A percentile compares a stretch with the other conserved stretches of the same genome.
Evolutionary conservation across 2,888 invertebrate species (phyloP).

Genomic region (Pandemis corylana): DNA sequence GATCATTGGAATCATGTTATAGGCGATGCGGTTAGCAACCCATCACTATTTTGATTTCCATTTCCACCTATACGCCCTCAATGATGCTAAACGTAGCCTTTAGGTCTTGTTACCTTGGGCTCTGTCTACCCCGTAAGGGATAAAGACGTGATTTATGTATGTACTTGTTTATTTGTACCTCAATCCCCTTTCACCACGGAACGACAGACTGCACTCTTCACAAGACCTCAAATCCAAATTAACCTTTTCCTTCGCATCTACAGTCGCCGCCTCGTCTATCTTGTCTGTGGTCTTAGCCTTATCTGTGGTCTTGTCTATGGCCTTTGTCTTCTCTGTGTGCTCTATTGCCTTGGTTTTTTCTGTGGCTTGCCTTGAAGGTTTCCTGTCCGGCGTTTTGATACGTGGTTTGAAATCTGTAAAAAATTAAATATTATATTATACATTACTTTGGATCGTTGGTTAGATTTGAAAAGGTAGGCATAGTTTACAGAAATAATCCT

Average conservation of each 20-base stretch:
- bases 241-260: slow-evolving; percentile 48
- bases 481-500: too few species aligned
- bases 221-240: slow-evolving; percentile 58
- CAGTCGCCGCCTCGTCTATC: slow-evolving; percentile 36
- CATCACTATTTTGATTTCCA: too few species aligned
- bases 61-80: too few species aligned
- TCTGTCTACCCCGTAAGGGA: too few species aligned
- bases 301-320: slow-evolving; percentile 41
- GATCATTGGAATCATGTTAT: too few species aligned
- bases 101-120: too few species aligned
- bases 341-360: slow-evolving; percentile 40
- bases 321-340: background rate
- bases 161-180: slow-evolving; percentile 50
- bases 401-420: slow-evolving; percentile 70
- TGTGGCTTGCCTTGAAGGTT: slow-evolving; percentile 46
- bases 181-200: slow-evolving; percentile 70
- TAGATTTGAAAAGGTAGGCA: too few species aligned
- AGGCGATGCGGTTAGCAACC: too few species aligned
- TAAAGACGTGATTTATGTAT: too few species aligned
- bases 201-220: slow-evolving; percentile 63
- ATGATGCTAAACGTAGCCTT: too few species aligned
- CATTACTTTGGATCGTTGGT: too few species aligned
- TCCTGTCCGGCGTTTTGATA: slow-evolving; percentile 56
- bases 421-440: background rate
- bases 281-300: slow-evolving; percentile 43